Percentiles rank a stretch among this genome's conserved stretches.
These are phyloP conservation scores for Poecilobothrus nobilitatus DNA, from an alignment of 2,888 invertebrate genomes.

Conservation along the genomic window DNA sequence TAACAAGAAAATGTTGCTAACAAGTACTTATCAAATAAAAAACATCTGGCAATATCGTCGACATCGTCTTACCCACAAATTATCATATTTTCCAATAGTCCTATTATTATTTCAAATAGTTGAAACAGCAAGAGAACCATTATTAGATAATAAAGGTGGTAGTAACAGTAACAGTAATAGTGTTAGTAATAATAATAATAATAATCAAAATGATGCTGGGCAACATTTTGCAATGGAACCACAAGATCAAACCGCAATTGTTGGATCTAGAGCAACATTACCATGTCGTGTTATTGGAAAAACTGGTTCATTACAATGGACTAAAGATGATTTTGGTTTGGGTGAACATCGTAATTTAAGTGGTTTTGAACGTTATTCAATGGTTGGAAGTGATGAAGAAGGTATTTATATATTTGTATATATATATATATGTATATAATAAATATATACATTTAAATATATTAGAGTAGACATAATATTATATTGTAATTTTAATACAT, in stretches of 20 bases:
- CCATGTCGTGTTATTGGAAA: slow-evolving; percentile 86
- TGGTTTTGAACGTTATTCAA: slow-evolving; percentile 86
- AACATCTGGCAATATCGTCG: slow-evolving; percentile 7
- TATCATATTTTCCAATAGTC: slow-evolving; percentile 10
- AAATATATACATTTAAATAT: too few relatives aligned
- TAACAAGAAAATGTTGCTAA: neutral
- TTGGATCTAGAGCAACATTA: slow-evolving; percentile 77
- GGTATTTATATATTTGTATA: slow-evolving; percentile 35
- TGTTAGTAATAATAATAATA: slow-evolving; percentile 17
- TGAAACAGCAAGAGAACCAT: slow-evolving; percentile 12
- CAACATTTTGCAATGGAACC: slow-evolving; percentile 91
- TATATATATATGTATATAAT: too few relatives aligned
- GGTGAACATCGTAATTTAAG: slow-evolving; percentile 83
- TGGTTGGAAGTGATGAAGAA: slow-evolving; percentile 94
- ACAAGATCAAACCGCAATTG: slow-evolving; percentile 79
- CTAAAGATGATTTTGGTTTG: slow-evolving; percentile 91
- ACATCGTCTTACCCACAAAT: neutral
- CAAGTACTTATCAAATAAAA: neutral
- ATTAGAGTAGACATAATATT: too few relatives aligned
- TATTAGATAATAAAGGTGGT: slow-evolving; percentile 4
- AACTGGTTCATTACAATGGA: slow-evolving; percentile 90
- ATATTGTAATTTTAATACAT: too few relatives aligned
- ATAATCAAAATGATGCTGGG: slow-evolving; percentile 25
- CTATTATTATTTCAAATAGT: slow-evolving; percentile 11
- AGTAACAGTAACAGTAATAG: slow-evolving; percentile 17